phyloP scores from a whole-genome alignment of 2,797 vertebrate species.

The Gymnothorax reevesii region DNA sequence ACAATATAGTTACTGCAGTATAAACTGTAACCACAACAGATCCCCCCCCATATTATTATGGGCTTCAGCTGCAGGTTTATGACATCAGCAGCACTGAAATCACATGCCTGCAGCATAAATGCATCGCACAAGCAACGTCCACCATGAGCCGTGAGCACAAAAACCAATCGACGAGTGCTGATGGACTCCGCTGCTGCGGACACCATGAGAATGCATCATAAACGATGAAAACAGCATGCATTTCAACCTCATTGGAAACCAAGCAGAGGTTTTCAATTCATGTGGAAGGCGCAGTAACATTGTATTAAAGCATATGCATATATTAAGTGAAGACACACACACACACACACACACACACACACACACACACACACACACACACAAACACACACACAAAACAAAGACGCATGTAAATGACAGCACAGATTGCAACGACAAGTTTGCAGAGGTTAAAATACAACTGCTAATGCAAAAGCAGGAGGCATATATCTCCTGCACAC shows the following conservation, averaged over 20 bases:
- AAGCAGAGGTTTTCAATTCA: background rate
- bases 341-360: background rate
- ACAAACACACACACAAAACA: background rate
- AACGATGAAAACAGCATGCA: background rate
- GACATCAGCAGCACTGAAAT: background rate
- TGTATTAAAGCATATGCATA: background rate
- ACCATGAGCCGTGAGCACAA: too few species aligned
- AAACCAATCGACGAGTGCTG: background rate
- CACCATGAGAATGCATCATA: background rate
- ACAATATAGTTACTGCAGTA: background rate
- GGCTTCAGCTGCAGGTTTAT: background rate
- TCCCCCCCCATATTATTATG: too few species aligned
- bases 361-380: conserved; percentile 9
- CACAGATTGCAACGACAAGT: background rate
- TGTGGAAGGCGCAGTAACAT: background rate
- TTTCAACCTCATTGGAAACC: background rate
- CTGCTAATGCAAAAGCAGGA: background rate
- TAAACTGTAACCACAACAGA: background rate
- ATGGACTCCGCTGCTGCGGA: background rate
- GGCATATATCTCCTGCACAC: background rate
- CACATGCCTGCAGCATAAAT: background rate
- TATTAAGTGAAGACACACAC: too few species aligned
- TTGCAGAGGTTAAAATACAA: background rate
- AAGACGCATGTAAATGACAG: background rate
- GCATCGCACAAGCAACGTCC: background rate